phyloP scores from a whole-genome alignment of 2,797 vertebrate species.

The Ctenochaetus hawaiiensis region DNA sequence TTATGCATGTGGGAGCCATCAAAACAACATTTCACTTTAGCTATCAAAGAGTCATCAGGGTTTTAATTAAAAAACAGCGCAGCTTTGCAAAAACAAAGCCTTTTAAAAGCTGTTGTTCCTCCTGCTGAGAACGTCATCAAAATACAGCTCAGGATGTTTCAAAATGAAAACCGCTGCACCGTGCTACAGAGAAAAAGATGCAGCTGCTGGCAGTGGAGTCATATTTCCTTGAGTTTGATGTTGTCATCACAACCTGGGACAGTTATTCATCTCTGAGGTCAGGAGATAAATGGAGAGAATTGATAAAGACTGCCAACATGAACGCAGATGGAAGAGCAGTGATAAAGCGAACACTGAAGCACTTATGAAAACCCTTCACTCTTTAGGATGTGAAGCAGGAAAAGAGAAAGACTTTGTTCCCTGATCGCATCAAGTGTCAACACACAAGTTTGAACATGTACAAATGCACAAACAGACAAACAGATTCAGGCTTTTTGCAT shows the following conservation, averaged over 20 bases:
- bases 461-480: not conserved
- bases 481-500: constrained; percentile 22
- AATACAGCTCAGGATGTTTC: constrained; percentile 16
- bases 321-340: constrained; percentile 10
- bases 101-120: constrained; percentile 17
- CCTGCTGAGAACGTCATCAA: constrained; percentile 10
- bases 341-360: not conserved
- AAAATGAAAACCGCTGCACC: constrained; percentile 45
- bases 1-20: constrained; percentile 26
- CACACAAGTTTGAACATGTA: not conserved
- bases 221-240: constrained; percentile 51
- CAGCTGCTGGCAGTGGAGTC: constrained; percentile 23
- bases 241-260: constrained; percentile 55
- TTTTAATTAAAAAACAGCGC: constrained; percentile 39
- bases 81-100: constrained; percentile 26
- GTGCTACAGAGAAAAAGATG: constrained; percentile 24
- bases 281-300: constrained; percentile 30
- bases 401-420: constrained; percentile 12
- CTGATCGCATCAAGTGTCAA: not conserved
- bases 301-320: constrained; percentile 18
- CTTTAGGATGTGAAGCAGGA: not conserved
- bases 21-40: constrained; percentile 22
- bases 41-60: constrained; percentile 42
- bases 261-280: constrained; percentile 42
- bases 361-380: constrained; percentile 22